phyloP scores from a whole-genome alignment of 2,888 invertebrate genomes.

The Elysia crispata region DNA sequence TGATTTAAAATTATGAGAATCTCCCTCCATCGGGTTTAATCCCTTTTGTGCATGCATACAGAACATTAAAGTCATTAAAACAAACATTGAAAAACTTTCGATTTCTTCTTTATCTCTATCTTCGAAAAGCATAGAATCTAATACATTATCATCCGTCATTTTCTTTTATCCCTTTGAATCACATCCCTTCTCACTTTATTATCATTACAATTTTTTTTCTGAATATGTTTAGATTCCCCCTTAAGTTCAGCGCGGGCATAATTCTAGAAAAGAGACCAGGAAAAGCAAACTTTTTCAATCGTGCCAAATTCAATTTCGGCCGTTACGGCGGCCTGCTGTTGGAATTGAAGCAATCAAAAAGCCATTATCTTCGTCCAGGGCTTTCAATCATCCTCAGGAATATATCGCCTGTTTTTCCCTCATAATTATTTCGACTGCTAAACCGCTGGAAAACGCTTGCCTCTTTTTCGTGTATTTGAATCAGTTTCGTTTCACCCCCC shows the following conservation, averaged over 20 bases:
- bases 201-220: constrained; percentile 9
- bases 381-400: constrained; percentile 47
- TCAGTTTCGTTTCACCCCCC: neutral
- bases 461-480: too few relatives aligned
- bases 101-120: too few relatives aligned
- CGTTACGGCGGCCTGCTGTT: constrained; percentile 26
- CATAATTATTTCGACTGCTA: constrained; percentile 49
- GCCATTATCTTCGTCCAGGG: constrained; percentile 46
- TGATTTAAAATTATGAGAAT: too few relatives aligned
- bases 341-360: constrained; percentile 47
- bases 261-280: too few relatives aligned
- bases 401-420: constrained; percentile 48
- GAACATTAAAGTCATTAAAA: too few relatives aligned
- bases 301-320: constrained; percentile 48
- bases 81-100: too few relatives aligned
- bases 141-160: too few relatives aligned
- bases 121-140: too few relatives aligned
- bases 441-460: constrained; percentile 34
- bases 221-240: constrained; percentile 5
- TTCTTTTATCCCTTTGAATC: neutral
- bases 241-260: too few relatives aligned
- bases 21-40: too few relatives aligned
- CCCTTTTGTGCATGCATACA: too few relatives aligned
- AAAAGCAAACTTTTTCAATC: constrained; percentile 33
- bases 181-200: constrained; percentile 2